Percentiles rank a stretch among this genome's conserved stretches.
phyloP scores from a whole-genome alignment of 1,140 invertebrate genomes.

The Rhagoletis pomonella region DNA sequence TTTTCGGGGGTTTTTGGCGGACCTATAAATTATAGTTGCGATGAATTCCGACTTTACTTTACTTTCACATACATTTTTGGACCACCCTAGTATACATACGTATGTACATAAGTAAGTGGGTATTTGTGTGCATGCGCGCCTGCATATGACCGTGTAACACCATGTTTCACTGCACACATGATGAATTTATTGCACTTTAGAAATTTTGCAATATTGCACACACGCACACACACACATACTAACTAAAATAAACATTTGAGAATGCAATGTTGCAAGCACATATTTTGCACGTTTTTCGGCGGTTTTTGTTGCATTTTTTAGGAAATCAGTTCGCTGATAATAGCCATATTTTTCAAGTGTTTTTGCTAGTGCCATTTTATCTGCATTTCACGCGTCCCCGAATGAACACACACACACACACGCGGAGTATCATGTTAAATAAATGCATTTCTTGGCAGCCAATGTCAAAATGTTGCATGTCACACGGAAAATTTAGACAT shows the following conservation, averaged over 20 bases:
- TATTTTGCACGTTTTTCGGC: neutral
- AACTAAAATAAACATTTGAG: neutral
- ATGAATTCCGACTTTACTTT: too few relatives aligned
- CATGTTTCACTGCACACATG: slow-evolving; percentile 73
- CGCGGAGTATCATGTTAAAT: slow-evolving; percentile 25
- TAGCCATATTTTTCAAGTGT: slow-evolving; percentile 14
- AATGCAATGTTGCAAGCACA: neutral
- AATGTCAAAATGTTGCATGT: slow-evolving; percentile 50
- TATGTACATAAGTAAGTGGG: neutral
- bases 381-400: neutral
- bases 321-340: neutral
- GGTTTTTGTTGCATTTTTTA: neutral
- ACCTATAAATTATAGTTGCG: too few relatives aligned
- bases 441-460: slow-evolving; percentile 43
- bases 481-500: neutral
- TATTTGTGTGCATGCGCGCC: too few relatives aligned
- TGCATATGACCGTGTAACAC: slow-evolving; percentile 13
- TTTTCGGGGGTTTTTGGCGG: too few relatives aligned
- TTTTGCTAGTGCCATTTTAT: neutral
- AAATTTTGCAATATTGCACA: slow-evolving; percentile 63
- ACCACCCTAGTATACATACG: too few relatives aligned
- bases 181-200: slow-evolving; percentile 74
- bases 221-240: neutral
- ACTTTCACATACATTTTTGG: too few relatives aligned
- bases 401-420: neutral